These are phyloP conservation scores for Drosophila santomea DNA, from an alignment of 1,140 invertebrate species.

Conservation along the genomic window DNA sequence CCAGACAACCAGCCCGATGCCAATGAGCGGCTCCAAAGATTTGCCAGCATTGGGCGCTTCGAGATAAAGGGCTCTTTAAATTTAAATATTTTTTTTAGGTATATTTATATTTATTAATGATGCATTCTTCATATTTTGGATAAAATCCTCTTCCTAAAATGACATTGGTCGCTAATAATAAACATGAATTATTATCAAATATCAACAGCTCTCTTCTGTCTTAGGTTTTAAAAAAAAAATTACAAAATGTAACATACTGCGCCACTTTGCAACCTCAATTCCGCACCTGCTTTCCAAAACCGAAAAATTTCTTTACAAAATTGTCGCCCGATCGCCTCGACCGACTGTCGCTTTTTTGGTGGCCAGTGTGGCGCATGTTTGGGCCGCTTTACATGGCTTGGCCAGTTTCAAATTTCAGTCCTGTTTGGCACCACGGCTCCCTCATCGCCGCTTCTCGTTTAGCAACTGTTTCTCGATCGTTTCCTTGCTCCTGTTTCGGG, in stretches of 20 bases:
- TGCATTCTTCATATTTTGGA: not conserved
- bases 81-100: not conserved
- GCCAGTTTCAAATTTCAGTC: constrained; percentile 80
- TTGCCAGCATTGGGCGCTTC: constrained; percentile 15
- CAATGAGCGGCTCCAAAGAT: constrained; percentile 19
- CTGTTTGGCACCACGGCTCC: constrained; percentile 28
- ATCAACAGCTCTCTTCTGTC: too few species aligned
- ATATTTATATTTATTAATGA: not conserved
- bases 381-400: constrained; percentile 73
- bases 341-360: constrained; percentile 53
- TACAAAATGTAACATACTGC: not conserved
- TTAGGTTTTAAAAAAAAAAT: too few species aligned
- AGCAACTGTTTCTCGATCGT: constrained; percentile 35
- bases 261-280: not conserved
- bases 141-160: too few species aligned
- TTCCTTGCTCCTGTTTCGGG: constrained; percentile 45
- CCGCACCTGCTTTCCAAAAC: constrained; percentile 46
- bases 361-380: constrained; percentile 80
- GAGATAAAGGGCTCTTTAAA: not conserved
- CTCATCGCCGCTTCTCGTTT: not conserved
- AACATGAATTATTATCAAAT: too few species aligned
- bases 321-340: constrained; percentile 64
- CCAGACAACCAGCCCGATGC: constrained; percentile 19
- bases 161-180: too few species aligned
- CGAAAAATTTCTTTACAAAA: constrained; percentile 53